phyloP scores from a whole-genome alignment of 2,797 vertebrate species.

The Chelidonichthys spinosus region DNA sequence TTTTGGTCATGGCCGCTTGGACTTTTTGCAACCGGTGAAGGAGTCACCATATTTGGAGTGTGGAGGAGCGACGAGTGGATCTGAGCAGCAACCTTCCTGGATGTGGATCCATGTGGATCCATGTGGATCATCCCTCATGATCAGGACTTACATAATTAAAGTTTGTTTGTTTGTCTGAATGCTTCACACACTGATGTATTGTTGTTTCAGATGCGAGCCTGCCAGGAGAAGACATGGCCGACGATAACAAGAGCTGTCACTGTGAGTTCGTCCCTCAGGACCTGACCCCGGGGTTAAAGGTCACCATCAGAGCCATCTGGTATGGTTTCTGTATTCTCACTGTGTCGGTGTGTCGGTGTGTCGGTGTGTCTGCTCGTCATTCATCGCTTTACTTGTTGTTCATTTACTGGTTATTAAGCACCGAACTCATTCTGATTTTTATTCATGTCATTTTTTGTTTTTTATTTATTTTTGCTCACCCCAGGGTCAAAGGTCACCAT shows the following conservation, averaged over 20 bases:
- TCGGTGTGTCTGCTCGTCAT: slow-evolving; percentile 23
- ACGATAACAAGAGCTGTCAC: slow-evolving; percentile 97
- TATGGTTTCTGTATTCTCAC: slow-evolving; percentile 73
- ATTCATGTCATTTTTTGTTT: slow-evolving; percentile 61
- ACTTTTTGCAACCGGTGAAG: too few relatives aligned
- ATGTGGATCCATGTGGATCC: too few relatives aligned
- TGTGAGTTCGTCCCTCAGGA: slow-evolving; percentile 97
- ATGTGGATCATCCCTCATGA: too few relatives aligned
- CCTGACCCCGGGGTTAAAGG: slow-evolving; percentile 94
- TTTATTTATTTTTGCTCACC: slow-evolving; percentile 71
- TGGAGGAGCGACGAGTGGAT: too few relatives aligned
- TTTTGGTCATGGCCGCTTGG: too few relatives aligned
- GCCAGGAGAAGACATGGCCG: slow-evolving; percentile 92
- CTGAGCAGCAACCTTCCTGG: too few relatives aligned
- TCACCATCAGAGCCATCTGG: slow-evolving; percentile 97
- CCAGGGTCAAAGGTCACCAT: slow-evolving; percentile 77
- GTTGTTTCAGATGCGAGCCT: slow-evolving; percentile 89
- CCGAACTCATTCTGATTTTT: slow-evolving; percentile 65
- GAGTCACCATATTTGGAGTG: too few relatives aligned
- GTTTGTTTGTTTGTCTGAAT: not conserved
- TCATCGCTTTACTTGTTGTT: slow-evolving; percentile 62
- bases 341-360: not conserved
- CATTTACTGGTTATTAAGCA: slow-evolving; percentile 57
- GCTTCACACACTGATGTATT: not conserved
- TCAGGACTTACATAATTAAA: not conserved